These are phyloP conservation scores for Drosophila nr. perissopoda DNA, from an alignment of 2,888 invertebrate species.

Conservation along the genomic window DNA sequence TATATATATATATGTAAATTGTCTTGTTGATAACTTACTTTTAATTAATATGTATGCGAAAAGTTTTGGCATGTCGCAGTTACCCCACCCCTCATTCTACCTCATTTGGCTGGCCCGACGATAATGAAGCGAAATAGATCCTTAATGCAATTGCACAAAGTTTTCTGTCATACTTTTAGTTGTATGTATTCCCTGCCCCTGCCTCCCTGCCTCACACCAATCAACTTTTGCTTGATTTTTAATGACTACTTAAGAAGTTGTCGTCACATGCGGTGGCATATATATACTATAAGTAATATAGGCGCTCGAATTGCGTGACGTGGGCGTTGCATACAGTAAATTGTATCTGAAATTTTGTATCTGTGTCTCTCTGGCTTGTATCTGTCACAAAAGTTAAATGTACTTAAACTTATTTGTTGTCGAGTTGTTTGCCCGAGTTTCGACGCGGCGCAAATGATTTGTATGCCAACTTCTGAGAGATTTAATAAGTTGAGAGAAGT, in stretches of 20 bases:
- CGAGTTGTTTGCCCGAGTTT: conserved; percentile 51
- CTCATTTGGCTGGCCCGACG: background rate
- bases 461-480: conserved; percentile 63
- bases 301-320: conserved; percentile 17
- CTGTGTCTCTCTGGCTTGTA: conserved; percentile 20
- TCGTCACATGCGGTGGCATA: conserved; percentile 8
- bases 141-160: conserved; percentile 68
- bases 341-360: conserved; percentile 33
- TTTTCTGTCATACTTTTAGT: conserved; percentile 35
- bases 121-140: conserved; percentile 70
- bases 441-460: conserved; percentile 43
- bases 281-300: background rate
- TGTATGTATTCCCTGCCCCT: conserved; percentile 2
- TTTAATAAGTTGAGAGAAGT: conserved; percentile 64
- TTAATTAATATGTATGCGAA: conserved; percentile 72
- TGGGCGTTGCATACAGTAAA: conserved; percentile 32
- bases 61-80: conserved; percentile 48
- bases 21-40: conserved; percentile 56
- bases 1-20: conserved; percentile 33
- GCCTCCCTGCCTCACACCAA: background rate
- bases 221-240: conserved; percentile 65
- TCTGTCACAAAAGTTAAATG: conserved; percentile 64
- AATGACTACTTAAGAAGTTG: conserved; percentile 61
- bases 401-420: conserved; percentile 72
- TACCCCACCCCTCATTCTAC: background rate